phyloP scores from a whole-genome alignment of 2,113 vertebrate genomes.

The Etheostoma spectabile region DNA sequence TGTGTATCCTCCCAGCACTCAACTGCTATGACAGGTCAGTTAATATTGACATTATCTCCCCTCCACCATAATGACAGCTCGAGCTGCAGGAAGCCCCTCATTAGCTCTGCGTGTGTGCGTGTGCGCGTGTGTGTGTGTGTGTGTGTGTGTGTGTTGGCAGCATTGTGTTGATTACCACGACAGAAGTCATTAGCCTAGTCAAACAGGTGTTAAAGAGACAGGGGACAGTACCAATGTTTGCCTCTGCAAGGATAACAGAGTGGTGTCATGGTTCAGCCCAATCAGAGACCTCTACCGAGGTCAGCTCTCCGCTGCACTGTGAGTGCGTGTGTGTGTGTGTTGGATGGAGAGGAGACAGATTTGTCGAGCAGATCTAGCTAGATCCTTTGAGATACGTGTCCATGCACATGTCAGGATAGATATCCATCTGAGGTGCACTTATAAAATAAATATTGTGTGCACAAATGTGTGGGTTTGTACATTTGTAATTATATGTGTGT shows the following conservation, averaged over 20 bases:
- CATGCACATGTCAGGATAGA: constrained; percentile 33
- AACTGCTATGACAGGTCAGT: constrained; percentile 73
- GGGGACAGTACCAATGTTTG: constrained; percentile 61
- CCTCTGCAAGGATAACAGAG: constrained; percentile 58
- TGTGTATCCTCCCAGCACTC: constrained; percentile 49
- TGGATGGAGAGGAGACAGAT: neutral
- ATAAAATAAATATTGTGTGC: constrained; percentile 31
- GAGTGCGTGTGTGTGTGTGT: constrained; percentile 7
- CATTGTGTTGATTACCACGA: constrained; percentile 51
- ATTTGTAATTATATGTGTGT: constrained; percentile 44
- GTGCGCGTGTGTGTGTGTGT: neutral
- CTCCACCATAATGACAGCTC: constrained; percentile 65
- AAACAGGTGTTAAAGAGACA: constrained; percentile 77
- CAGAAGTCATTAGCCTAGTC: constrained; percentile 72
- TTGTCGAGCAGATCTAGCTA: constrained; percentile 30
- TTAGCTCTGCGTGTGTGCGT: constrained; percentile 57
- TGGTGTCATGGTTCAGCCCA: constrained; percentile 58
- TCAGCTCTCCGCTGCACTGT: constrained; percentile 12
- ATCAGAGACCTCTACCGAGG: constrained; percentile 50
- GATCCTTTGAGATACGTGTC: constrained; percentile 30
- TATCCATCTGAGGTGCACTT: constrained; percentile 35
- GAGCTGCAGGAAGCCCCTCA: constrained; percentile 73
- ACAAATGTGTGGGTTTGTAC: constrained; percentile 9
- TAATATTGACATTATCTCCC: constrained; percentile 80
- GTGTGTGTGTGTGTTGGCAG: neutral